A percentile compares a stretch with the other conserved stretches of the same genome.
These are phyloP conservation scores for Gonatopus flavifemur DNA, from an alignment of 1,140 invertebrate species.

Conservation along the genomic window DNA sequence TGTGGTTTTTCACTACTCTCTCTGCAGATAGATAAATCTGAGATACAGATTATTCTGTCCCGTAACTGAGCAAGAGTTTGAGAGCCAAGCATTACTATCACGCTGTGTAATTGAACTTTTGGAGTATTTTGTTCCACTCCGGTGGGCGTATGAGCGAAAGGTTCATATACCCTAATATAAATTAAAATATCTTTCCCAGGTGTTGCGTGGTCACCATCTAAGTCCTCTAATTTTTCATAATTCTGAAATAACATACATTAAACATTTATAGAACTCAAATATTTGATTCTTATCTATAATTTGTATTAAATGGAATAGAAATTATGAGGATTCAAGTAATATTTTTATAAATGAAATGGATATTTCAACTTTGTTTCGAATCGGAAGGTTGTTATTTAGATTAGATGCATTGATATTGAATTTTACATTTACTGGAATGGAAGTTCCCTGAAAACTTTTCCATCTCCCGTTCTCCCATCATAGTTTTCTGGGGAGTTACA, in stretches of 20 bases:
- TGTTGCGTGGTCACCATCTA: not conserved
- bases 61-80: slow-evolving; percentile 67
- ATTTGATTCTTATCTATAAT: not conserved
- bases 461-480: no score
- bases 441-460: no score
- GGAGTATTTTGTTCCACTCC: slow-evolving; percentile 3
- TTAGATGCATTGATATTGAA: no score
- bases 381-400: no score
- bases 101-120: slow-evolving; percentile 53
- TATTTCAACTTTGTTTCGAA: no score
- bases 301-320: no score
- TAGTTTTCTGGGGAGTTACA: no score
- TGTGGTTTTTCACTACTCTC: slow-evolving; percentile 67
- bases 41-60: slow-evolving; percentile 69
- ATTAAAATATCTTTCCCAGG: slow-evolving; percentile 47
- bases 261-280: not conserved
- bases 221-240: not conserved
- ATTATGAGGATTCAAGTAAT: no score
- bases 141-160: slow-evolving; percentile 21
- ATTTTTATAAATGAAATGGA: no score
- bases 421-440: no score
- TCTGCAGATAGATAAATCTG: slow-evolving; percentile 63
- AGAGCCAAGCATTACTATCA: slow-evolving; percentile 64
- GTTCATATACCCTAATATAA: slow-evolving; percentile 53
- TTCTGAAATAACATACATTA: slow-evolving; percentile 14